Conservation (phyloP, 2,888 invertebrate species). For the Drosophila infuscata region DNA sequence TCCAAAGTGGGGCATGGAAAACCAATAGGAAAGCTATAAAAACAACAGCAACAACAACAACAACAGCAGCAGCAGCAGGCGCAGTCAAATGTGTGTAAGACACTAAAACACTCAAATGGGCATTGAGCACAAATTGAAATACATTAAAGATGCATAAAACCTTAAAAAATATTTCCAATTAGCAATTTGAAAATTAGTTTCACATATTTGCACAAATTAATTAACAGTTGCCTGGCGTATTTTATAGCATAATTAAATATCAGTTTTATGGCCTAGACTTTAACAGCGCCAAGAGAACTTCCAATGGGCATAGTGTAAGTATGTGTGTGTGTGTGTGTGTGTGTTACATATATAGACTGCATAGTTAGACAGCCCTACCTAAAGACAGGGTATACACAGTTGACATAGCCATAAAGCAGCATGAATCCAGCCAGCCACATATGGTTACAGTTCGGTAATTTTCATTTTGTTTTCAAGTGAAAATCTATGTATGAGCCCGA, state of each 20-base stretch:
- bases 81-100: conserved; percentile 8
- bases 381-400: conserved; percentile 50
- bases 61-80: conserved; percentile 11
- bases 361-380: conserved; percentile 24
- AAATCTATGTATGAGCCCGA: conserved; percentile 50
- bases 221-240: conserved; percentile 42
- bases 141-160: conserved; percentile 29
- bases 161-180: conserved; percentile 33
- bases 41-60: conserved; percentile 18
- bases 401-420: conserved; percentile 61
- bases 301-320: background rate
- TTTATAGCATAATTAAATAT: conserved; percentile 55
- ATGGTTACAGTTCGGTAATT: conserved; percentile 79
- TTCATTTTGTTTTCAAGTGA: conserved; percentile 75
- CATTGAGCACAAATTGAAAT: conserved; percentile 16
- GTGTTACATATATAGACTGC: conserved; percentile 2
- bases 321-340: background rate
- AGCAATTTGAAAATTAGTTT: conserved; percentile 33
- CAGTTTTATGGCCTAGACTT: conserved; percentile 1
- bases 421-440: conserved; percentile 65
- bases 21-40: conserved; percentile 42
- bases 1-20: conserved; percentile 43
- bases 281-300: conserved; percentile 9
- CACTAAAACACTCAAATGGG: conserved; percentile 29
- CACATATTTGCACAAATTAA: conserved; percentile 59